A percentile compares a stretch with the other conserved stretches of the same genome.
Conservation (phyloP, 2,888 invertebrate genomes). For the Unio pictorum region DNA sequence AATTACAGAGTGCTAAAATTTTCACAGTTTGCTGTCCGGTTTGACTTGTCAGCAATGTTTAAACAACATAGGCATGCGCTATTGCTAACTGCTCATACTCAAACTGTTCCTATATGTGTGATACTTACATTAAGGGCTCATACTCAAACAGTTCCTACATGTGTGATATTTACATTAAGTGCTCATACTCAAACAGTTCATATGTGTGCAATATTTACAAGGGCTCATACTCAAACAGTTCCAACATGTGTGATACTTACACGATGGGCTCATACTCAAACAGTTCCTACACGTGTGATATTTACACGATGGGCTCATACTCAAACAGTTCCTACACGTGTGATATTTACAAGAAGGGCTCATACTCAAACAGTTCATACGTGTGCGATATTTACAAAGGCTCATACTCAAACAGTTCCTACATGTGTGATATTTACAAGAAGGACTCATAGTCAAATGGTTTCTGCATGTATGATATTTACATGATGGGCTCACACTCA, state of each 20-base stretch:
- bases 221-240: slow-evolving; percentile 73
- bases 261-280: slow-evolving; percentile 75
- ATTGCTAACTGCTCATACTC: background rate
- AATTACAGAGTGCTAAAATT: too few species aligned
- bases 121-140: slow-evolving; percentile 77
- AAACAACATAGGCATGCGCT: too few species aligned
- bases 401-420: too few species aligned
- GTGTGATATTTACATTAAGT: slow-evolving; percentile 75
- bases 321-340: slow-evolving; percentile 32
- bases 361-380: slow-evolving; percentile 69
- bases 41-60: too few species aligned
- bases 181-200: slow-evolving; percentile 72
- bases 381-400: too few species aligned
- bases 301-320: slow-evolving; percentile 78
- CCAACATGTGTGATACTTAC: slow-evolving; percentile 72
- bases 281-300: slow-evolving; percentile 32
- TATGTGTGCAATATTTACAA: slow-evolving; percentile 74
- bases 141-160: slow-evolving; percentile 64
- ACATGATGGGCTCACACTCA: too few species aligned
- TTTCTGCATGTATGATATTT: too few species aligned
- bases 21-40: too few species aligned
- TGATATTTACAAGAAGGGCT: slow-evolving; percentile 76
- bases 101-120: background rate
- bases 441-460: too few species aligned
- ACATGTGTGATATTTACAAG: too few species aligned